Evolutionary conservation across 2,888 invertebrate genomes (phyloP), one percentile per base, ranked within the genome.

Genomic region (Hofmannophila pseudospretella): DNA sequence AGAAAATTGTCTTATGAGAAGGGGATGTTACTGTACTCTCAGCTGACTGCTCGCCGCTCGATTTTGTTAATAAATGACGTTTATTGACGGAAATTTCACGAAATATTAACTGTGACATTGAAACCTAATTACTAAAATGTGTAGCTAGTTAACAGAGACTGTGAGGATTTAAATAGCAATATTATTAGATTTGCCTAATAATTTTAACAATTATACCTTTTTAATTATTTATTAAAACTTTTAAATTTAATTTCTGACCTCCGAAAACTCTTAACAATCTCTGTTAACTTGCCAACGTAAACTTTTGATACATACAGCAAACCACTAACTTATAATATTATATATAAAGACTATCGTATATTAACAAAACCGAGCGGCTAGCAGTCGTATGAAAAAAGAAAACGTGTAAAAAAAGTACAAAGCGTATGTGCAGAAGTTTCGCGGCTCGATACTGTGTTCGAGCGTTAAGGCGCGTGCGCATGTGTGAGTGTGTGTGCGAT

Each of bases 381-480:
- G 40, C 42, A 40, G 49, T 54, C 45, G 41, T n/a, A n/a, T n/a
- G n/a, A n/a, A n/a, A 48, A 38, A 39, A 42, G 3, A 44, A 47
- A 43, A 36, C 54, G 53, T 61, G 47, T 60, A 49, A 54, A 51
- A 30, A 69, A 79, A 81, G 82, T 84, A 85, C 84, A 84, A 85
- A 81, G 60, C 60, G 77, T 82, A 67, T 81, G 82, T 81, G 82
- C 84, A 82, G 85, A 84, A 82, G 84, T 84, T 81, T 73, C 56
- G 57, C 70, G 77, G 75, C 72, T 76, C 67, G 67, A 47, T 51
- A 42, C 51, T 49, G 55, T 55, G 67, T 54, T 62, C 59, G 69
- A 62, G 67, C 64, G 65, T 54, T 50, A 41, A 44, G 42, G 47
- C 36, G 29, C 29, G 35, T 29, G 36, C 34, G 30, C 20, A 12